phyloP scores from a whole-genome alignment of 2,888 invertebrate genomes.

The Psylliodes chrysocephalus region DNA sequence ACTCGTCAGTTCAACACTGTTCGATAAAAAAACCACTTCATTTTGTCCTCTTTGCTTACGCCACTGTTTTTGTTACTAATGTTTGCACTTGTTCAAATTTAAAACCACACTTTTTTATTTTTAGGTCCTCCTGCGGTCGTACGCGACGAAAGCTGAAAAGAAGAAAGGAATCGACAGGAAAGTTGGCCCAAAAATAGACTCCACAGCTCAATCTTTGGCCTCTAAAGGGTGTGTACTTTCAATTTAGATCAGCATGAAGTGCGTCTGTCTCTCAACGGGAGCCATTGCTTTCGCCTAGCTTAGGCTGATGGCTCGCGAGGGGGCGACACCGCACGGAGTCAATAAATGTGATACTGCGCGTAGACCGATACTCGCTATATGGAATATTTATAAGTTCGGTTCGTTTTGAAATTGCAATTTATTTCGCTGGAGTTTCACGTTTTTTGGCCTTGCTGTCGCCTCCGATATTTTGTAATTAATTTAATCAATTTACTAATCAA shows the following conservation, averaged over 20 bases:
- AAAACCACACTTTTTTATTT: constrained; percentile 50
- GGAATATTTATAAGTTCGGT: constrained; percentile 6
- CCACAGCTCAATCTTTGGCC: constrained; percentile 73
- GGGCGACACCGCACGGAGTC: constrained; percentile 59
- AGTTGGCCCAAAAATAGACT: constrained; percentile 64
- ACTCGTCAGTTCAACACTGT: constrained; percentile 32
- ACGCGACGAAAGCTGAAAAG: constrained; percentile 62
- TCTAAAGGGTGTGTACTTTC: constrained; percentile 74
- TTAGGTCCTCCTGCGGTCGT: constrained; percentile 56
- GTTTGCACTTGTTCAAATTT: constrained; percentile 47
- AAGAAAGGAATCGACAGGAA: constrained; percentile 63
- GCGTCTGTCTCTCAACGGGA: constrained; percentile 53
- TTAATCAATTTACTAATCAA: neutral
- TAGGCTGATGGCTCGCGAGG: constrained; percentile 47
- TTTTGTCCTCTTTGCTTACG: constrained; percentile 33
- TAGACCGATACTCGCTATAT: constrained; percentile 32
- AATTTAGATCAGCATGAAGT: constrained; percentile 49
- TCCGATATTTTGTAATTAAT: constrained; percentile 16
- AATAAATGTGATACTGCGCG: constrained; percentile 63
- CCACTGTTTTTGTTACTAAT: constrained; percentile 41
- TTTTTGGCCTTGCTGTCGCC: constrained; percentile 6
- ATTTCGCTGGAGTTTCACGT: neutral
- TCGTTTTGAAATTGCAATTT: constrained; percentile 12
- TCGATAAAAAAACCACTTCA: constrained; percentile 34
- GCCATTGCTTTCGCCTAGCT: constrained; percentile 59